These are phyloP conservation scores for Phenganax marumi DNA, from an alignment of 92 coral and sea anemone species.

Conservation along the genomic window DNA sequence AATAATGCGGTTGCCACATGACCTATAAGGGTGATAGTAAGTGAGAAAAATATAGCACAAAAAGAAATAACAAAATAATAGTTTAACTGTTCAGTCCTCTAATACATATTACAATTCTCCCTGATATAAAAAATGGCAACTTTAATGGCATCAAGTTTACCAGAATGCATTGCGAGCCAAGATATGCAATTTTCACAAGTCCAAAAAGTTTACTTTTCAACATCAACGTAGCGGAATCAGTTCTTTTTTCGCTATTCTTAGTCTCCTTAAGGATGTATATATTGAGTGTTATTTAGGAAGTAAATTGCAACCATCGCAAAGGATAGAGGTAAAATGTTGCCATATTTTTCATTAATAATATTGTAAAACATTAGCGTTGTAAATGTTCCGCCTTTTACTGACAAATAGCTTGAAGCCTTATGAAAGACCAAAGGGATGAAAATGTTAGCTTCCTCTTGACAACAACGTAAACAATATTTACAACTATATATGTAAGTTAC, in stretches of 20 bases:
- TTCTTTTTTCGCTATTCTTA: neutral
- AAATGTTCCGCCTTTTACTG: neutral
- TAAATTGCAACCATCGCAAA: neutral
- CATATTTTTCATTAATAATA: neutral
- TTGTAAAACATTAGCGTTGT: neutral
- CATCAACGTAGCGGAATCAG: neutral
- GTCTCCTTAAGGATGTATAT: constrained; percentile 4
- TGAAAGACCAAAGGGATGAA: neutral
- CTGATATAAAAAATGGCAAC: neutral
- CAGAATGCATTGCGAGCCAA: constrained; percentile 12
- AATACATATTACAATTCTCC: neutral
- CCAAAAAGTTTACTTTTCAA: constrained; percentile 14
- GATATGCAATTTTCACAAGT: neutral
- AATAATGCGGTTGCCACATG: constrained; percentile 26
- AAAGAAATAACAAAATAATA: too few relatives aligned
- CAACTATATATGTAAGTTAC: constrained; percentile 20
- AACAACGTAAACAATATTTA: neutral
- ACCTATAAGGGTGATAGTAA: constrained; percentile 19
- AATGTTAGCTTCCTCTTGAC: neutral
- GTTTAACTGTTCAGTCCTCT: constrained; percentile 12
- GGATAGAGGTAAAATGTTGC: neutral
- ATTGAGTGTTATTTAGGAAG: neutral
- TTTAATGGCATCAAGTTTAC: neutral
- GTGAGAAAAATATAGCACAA: neutral
- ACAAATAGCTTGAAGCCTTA: constrained; percentile 8